Evolutionary conservation across 2,113 vertebrate species (phyloP).

Genomic region (Phalacrocorax brasilianus): DNA sequence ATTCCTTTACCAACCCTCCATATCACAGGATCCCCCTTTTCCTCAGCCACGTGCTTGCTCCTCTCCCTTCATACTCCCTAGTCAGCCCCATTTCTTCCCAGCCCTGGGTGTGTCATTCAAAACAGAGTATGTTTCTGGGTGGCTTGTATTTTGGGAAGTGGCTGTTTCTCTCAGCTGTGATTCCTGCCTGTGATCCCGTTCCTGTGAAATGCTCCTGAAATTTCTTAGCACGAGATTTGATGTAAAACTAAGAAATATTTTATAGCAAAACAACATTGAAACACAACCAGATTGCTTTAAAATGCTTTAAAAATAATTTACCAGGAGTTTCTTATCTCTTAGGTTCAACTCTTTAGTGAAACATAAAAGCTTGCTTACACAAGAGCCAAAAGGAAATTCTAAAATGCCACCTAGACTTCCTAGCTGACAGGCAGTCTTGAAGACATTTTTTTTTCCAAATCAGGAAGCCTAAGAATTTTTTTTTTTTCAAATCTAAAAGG

Average conservation of each 20-base stretch:
- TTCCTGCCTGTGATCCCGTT: not conserved
- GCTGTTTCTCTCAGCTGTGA: constrained; percentile 12
- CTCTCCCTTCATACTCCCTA: not conserved
- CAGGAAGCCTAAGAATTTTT: not conserved
- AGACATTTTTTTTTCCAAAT: not conserved
- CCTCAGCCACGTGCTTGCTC: not conserved
- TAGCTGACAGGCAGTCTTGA: not conserved
- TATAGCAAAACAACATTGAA: not conserved
- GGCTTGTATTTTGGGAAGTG: constrained; percentile 29
- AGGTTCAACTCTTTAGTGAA: not conserved
- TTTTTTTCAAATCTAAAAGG: not conserved
- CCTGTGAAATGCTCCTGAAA: not conserved
- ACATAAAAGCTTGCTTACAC: not conserved
- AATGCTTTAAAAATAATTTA: not conserved
- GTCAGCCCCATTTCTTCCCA: not conserved
- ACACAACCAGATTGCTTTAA: not conserved
- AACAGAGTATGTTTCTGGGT: not conserved
- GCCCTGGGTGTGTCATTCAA: not conserved
- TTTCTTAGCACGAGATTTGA: not conserved
- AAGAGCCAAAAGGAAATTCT: not conserved
- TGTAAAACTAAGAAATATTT: not conserved
- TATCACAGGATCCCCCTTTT: not conserved
- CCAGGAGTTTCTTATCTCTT: not conserved
- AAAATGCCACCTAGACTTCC: not conserved
- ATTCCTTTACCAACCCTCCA: not conserved